Evolutionary conservation across 2,888 invertebrate species (phyloP), one percentile per base, ranked within the genome.

Genomic region (Lasius fuliginosus): DNA sequence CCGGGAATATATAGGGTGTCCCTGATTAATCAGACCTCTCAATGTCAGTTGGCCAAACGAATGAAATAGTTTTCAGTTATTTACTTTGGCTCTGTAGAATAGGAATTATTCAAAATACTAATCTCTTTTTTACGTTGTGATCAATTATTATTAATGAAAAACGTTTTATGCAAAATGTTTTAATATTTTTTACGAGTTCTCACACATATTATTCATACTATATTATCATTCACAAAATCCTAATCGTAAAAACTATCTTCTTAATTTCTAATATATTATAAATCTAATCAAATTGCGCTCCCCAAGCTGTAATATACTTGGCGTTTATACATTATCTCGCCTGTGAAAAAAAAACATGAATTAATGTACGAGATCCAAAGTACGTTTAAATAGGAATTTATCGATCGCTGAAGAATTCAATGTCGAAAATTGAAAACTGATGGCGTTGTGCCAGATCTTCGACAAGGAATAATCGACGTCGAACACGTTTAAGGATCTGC

Each of bases 1-100:
- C 42, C 75, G 62, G 77, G 62, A 86, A 89, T 89, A 60, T 81
- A 81, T 36, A 58, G 64, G 75, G 76, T 82, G 82, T 76, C 64
- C 33, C 62, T 58, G 64, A 77, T 40, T 53, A 23, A 30, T 82
- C 58, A 18, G 11, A 46, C 2, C 36, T 64, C 18, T 23, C 36
- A 8, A 8, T 30, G 4, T 58, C 33, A 15, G 8, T 15, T 18
- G 42, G 8, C 2, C n/a, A 18, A 56, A 56, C 18, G 12, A 77
- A 76, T 18, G 15, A 73, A 6, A 42, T 56, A 12, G 15, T 15
- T 15, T 53, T 36, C 0, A 56, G 12, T 42, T 40, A 11, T 18
- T 53, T 42, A 74, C 15, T 67, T 49, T 27, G 30, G 12, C 46
- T 64, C 33, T 27, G 23, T 27, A 11, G 6, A 49, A 8, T 5